A percentile compares a stretch with the other conserved stretches of the same genome.
Conservation (phyloP, 2,888 invertebrate genomes). For the Ypsolopha scabrella region DNA sequence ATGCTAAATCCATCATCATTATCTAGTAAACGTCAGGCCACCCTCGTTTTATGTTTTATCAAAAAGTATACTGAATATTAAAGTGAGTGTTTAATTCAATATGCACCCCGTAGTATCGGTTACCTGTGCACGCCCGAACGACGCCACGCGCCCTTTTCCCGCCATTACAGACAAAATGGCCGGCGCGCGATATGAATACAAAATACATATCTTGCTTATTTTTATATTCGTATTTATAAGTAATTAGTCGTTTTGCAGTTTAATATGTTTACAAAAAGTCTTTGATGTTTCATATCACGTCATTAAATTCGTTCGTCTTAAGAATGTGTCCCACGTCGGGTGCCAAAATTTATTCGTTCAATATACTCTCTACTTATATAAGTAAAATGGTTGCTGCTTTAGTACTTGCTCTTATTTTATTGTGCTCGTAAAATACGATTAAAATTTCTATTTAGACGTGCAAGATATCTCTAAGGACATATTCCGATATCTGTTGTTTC, state of each 20-base stretch:
- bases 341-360: background rate
- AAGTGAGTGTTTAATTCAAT: slow-evolving; percentile 8
- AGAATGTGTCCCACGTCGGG: background rate
- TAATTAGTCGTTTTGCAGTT: too few relatives aligned
- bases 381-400: too few relatives aligned
- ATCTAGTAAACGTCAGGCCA: background rate
- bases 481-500: too few relatives aligned
- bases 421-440: too few relatives aligned
- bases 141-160: slow-evolving; percentile 33
- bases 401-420: too few relatives aligned
- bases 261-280: too few relatives aligned
- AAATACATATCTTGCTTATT: slow-evolving; percentile 5
- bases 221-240: too few relatives aligned
- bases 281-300: too few relatives aligned
- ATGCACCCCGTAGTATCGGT: slow-evolving; percentile 24
- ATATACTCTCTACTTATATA: too few relatives aligned
- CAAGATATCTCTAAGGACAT: too few relatives aligned
- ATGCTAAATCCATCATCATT: background rate
- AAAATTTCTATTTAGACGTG: too few relatives aligned
- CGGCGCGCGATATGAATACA: slow-evolving; percentile 44
- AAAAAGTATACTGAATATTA: background rate
- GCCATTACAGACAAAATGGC: slow-evolving; percentile 57
- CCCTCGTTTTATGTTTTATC: background rate
- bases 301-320: too few relatives aligned
- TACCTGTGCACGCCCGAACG: slow-evolving; percentile 37